These are phyloP conservation scores for Zoanthus sansibaricus DNA, from an alignment of 92 coral and sea anemone genomes.

Conservation along the genomic window DNA sequence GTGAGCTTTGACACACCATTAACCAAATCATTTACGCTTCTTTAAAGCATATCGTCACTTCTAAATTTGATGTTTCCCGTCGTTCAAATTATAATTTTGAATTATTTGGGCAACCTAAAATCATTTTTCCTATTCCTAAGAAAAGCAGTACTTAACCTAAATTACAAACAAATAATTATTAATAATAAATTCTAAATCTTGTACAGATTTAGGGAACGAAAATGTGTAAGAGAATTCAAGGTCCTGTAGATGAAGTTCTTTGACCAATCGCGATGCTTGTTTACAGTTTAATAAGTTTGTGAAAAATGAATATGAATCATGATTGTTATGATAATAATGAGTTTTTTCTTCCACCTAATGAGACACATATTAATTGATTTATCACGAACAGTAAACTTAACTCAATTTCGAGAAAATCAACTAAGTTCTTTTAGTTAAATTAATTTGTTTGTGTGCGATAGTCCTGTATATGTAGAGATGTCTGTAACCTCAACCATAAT, in stretches of 20 bases:
- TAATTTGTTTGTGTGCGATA: too few species aligned
- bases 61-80: background rate
- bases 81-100: background rate
- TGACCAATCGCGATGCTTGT: background rate
- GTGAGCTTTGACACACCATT: constrained; percentile 7
- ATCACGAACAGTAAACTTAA: too few species aligned
- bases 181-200: background rate
- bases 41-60: background rate
- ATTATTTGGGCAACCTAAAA: background rate
- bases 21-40: background rate
- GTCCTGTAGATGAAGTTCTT: background rate
- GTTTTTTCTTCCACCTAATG: too few species aligned
- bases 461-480: too few species aligned
- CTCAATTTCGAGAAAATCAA: too few species aligned
- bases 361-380: too few species aligned
- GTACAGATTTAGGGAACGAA: background rate
- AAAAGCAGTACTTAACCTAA: background rate
- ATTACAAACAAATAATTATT: background rate
- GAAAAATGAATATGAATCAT: too few species aligned
- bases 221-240: background rate
- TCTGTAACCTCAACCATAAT: too few species aligned
- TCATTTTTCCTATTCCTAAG: background rate
- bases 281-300: background rate
- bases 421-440: too few species aligned
- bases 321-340: too few species aligned